Percentiles rank a stretch among this genome's conserved stretches.
These are phyloP conservation scores for Fragum whitleyi DNA, from an alignment of 2,888 invertebrate genomes.

Conservation along the genomic window DNA sequence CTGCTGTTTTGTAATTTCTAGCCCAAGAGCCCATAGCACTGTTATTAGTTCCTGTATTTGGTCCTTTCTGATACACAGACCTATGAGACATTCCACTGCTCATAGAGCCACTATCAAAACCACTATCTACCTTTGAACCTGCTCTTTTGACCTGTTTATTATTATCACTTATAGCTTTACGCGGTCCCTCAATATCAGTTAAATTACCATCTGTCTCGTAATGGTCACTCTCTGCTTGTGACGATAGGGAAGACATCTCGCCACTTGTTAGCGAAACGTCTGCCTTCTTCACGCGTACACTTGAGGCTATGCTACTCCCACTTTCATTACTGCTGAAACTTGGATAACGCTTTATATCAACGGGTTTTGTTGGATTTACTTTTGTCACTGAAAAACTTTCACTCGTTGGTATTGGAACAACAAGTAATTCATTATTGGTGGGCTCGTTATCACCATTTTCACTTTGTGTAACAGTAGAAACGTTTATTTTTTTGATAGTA, in stretches of 20 bases:
- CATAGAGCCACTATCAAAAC: constrained; percentile 77
- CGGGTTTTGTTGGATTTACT: constrained; percentile 28
- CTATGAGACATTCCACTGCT: constrained; percentile 75
- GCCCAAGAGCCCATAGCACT: constrained; percentile 57
- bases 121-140: constrained; percentile 72
- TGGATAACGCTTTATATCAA: constrained; percentile 58
- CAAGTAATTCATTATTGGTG: constrained; percentile 25
- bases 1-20: constrained; percentile 57
- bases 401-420: constrained; percentile 55
- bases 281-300: constrained; percentile 45
- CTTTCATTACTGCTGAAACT: constrained; percentile 77
- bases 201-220: constrained; percentile 68
- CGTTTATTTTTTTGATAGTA: constrained; percentile 66
- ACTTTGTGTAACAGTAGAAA: constrained; percentile 24
- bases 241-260: constrained; percentile 74
- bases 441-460: constrained; percentile 15
- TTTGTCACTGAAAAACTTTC: constrained; percentile 60
- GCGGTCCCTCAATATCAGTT: constrained; percentile 61
- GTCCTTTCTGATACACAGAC: constrained; percentile 55
- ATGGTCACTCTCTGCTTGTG: constrained; percentile 73
- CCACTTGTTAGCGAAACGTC: constrained; percentile 76
- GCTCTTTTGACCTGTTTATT: constrained; percentile 32
- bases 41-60: constrained; percentile 53
- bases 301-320: constrained; percentile 66
- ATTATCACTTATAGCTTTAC: constrained; percentile 12